Conservation (phyloP, 2,888 invertebrate genomes). For the Sisyra nigra region DNA sequence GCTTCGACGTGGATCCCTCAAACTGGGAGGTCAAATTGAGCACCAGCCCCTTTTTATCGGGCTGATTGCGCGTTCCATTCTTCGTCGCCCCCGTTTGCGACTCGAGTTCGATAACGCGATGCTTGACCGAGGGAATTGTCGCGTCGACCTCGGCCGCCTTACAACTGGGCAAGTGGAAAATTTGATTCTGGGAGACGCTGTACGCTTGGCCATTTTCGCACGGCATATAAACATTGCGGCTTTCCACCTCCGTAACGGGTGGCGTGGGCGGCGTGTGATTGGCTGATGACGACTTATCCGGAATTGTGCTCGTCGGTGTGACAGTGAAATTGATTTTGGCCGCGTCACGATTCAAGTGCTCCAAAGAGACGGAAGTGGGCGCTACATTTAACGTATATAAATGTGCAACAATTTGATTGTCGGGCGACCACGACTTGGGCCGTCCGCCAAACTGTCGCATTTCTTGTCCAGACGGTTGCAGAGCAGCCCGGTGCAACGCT, state of each 20-base stretch:
- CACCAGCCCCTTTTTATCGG: conserved; percentile 27
- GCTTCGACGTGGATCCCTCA: conserved; percentile 29
- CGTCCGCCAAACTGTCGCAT: conserved; percentile 24
- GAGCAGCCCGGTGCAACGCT: conserved; percentile 24
- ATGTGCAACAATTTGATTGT: conserved; percentile 41
- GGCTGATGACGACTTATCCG: not conserved
- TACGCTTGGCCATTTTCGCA: conserved; percentile 74
- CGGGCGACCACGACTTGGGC: conserved; percentile 62
- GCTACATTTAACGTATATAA: conserved; percentile 30
- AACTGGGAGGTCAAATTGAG: conserved; percentile 38
- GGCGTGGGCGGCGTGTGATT: conserved; percentile 4
- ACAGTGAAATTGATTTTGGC: conserved; percentile 18
- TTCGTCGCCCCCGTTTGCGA: conserved; percentile 14
- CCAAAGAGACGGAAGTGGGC: conserved; percentile 50
- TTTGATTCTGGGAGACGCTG: conserved; percentile 82
- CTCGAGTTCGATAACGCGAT: conserved; percentile 59
- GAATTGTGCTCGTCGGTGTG: conserved; percentile 11
- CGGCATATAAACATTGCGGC: conserved; percentile 69
- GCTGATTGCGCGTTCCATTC: conserved; percentile 6
- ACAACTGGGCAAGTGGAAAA: conserved; percentile 52
- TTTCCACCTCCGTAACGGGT: conserved; percentile 16
- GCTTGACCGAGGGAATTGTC: conserved; percentile 42
- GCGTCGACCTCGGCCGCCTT: conserved; percentile 16
- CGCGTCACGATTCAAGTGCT: conserved; percentile 34
- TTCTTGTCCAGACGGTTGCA: conserved; percentile 21